Evolutionary conservation across 2,888 invertebrate species (phyloP).

Genomic region (Entomobrya proxima): DNA sequence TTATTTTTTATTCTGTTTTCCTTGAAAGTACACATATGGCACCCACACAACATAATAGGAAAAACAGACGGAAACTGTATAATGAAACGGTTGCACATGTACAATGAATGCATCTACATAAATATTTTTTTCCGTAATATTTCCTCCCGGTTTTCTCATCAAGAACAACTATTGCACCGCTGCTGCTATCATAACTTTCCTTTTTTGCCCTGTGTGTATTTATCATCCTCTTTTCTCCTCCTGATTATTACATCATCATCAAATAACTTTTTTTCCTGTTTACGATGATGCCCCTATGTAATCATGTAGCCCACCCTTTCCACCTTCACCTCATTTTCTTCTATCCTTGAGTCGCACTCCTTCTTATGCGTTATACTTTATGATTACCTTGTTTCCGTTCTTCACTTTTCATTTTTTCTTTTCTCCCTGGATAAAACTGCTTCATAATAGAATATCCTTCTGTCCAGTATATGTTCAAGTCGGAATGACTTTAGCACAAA

Average conservation of each 20-base stretch:
- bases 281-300: slow-evolving; percentile 2
- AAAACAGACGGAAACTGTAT: not conserved
- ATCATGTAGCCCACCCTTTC: not conserved
- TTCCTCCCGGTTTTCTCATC: slow-evolving; percentile 46
- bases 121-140: not conserved
- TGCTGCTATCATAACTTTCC: not conserved
- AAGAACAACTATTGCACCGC: not conserved
- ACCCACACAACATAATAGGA: not conserved
- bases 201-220: not conserved
- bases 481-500: too few relatives aligned
- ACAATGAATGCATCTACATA: not conserved
- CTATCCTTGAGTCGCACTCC: not conserved
- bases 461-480: too few relatives aligned
- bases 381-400: slow-evolving; percentile 21
- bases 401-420: not conserved
- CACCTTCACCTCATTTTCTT: slow-evolving; percentile 25
- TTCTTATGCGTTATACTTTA: not conserved
- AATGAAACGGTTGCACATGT: not conserved
- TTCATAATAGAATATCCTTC: too few relatives aligned
- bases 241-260: slow-evolving; percentile 22
- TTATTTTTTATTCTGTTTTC: not conserved
- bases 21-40: not conserved
- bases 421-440: too few relatives aligned
- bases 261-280: not conserved
- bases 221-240: not conserved